Evolutionary conservation across 2,797 vertebrate genomes (phyloP).

Genomic region (Epinephelus malabaricus): DNA sequence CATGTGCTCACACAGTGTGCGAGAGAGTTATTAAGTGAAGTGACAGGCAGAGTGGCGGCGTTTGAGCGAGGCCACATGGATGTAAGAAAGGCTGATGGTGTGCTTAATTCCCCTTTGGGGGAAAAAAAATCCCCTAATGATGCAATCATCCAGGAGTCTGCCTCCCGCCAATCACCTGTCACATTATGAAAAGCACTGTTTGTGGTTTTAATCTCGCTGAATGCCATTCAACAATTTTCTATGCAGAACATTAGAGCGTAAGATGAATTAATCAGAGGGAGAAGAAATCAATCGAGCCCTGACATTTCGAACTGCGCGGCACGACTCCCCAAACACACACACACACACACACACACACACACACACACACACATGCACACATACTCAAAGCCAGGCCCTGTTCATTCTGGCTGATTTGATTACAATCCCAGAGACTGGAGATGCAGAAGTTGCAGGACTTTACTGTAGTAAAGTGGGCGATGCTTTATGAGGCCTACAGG

Average conservation of each 20-base stretch:
- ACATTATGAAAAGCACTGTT: constrained; percentile 83
- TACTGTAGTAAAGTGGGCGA: not conserved
- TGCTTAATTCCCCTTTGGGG: constrained; percentile 60
- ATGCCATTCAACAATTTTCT: constrained; percentile 82
- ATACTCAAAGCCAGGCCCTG: constrained; percentile 10
- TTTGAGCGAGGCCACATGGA: constrained; percentile 37
- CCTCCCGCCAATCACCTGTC: constrained; percentile 85
- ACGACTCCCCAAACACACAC: constrained; percentile 58
- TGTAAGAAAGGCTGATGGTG: constrained; percentile 55
- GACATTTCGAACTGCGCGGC: constrained; percentile 83
- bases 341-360: constrained; percentile 16
- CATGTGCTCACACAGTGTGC: not conserved
- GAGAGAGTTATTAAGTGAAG: constrained; percentile 38
- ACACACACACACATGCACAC: constrained; percentile 43
- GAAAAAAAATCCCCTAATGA: constrained; percentile 70
- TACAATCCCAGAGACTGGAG: constrained; percentile 43
- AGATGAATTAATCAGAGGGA: constrained; percentile 87
- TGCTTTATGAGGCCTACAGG: not conserved
- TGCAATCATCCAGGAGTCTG: constrained; percentile 79
- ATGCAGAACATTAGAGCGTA: constrained; percentile 80
- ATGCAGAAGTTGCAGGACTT: constrained; percentile 36
- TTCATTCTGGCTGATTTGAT: constrained; percentile 65
- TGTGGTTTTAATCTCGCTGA: constrained; percentile 83
- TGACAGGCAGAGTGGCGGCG: constrained; percentile 46
- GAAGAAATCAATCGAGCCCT: constrained; percentile 85